Evolutionary conservation across 1,140 invertebrate species (phyloP).

Genomic region (Drosophila pectinifera): DNA sequence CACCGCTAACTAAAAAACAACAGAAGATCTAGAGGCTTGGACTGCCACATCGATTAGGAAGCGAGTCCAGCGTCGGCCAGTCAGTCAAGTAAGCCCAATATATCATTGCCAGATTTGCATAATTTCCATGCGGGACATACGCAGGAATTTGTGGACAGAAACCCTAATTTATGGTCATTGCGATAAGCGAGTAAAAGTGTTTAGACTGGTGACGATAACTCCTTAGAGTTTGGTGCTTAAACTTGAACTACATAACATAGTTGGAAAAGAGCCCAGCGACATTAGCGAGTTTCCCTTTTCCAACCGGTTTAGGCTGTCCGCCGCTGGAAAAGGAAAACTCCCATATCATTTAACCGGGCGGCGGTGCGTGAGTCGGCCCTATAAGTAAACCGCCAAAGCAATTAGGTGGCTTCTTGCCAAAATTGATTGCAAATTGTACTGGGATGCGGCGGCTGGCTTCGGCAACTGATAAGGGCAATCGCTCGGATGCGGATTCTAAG

Average conservation of each 20-base stretch:
- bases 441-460: slow-evolving; percentile 13
- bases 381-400: slow-evolving; percentile 53
- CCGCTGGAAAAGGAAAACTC: slow-evolving; percentile 33
- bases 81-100: slow-evolving; percentile 36
- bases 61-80: slow-evolving; percentile 13
- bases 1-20: slow-evolving; percentile 24
- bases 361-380: slow-evolving; percentile 36
- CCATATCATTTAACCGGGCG: slow-evolving; percentile 1
- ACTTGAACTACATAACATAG: slow-evolving; percentile 19
- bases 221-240: slow-evolving; percentile 16
- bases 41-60: slow-evolving; percentile 15
- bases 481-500: slow-evolving; percentile 52
- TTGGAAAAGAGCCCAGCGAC: background rate
- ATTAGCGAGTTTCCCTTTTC: slow-evolving; percentile 15
- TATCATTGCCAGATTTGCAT: slow-evolving; percentile 70
- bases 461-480: slow-evolving; percentile 65
- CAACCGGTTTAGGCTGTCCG: background rate
- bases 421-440: slow-evolving; percentile 61
- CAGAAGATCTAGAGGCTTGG: slow-evolving; percentile 15
- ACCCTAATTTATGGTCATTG: slow-evolving; percentile 66
- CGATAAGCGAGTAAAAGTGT: slow-evolving; percentile 78
- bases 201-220: slow-evolving; percentile 17
- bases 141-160: slow-evolving; percentile 42
- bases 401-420: slow-evolving; percentile 56
- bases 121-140: slow-evolving; percentile 58